Evolutionary conservation across 2,888 invertebrate genomes (phyloP).

Genomic region (Agrypnus murinus): DNA sequence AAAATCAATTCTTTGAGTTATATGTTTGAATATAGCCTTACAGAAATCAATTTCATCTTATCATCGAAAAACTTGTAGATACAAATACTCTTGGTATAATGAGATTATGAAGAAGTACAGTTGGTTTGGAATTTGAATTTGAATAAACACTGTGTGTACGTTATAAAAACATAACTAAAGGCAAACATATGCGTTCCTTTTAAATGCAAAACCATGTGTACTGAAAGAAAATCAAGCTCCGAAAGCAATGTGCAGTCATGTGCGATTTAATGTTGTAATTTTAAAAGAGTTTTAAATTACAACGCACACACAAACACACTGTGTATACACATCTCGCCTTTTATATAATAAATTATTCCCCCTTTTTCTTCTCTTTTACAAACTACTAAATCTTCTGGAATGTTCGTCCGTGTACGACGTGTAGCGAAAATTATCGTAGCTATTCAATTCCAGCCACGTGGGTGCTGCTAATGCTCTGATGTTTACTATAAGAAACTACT

Average conservation of each 20-base stretch:
- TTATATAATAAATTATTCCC: neutral
- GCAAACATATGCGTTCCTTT: slow-evolving; percentile 52
- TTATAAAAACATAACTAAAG: slow-evolving; percentile 35
- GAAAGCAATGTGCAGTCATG: slow-evolving; percentile 54
- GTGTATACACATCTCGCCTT: slow-evolving; percentile 1
- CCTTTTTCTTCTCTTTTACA: neutral
- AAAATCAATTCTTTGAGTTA: too few relatives aligned
- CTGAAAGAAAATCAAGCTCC: slow-evolving; percentile 51
- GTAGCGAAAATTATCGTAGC: slow-evolving; percentile 9
- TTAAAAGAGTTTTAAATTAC: slow-evolving; percentile 7
- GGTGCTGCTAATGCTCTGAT: slow-evolving; percentile 2
- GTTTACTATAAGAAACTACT: slow-evolving; percentile 29
- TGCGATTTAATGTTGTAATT: slow-evolving; percentile 47
- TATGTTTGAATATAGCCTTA: too few relatives aligned
- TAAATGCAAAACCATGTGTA: slow-evolving; percentile 55
- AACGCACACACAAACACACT: too few relatives aligned
- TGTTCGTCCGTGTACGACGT: slow-evolving; percentile 29
- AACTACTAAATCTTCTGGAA: neutral
- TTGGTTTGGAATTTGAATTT: slow-evolving; percentile 44
- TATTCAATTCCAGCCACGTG: slow-evolving; percentile 22
- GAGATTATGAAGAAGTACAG: slow-evolving; percentile 35
- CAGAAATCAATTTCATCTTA: slow-evolving; percentile 8
- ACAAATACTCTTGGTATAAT: too few relatives aligned
- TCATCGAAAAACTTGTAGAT: neutral
- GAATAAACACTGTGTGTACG: slow-evolving; percentile 41